phyloP scores from a whole-genome alignment of 2,113 vertebrate genomes.

The Rhineura floridana region DNA sequence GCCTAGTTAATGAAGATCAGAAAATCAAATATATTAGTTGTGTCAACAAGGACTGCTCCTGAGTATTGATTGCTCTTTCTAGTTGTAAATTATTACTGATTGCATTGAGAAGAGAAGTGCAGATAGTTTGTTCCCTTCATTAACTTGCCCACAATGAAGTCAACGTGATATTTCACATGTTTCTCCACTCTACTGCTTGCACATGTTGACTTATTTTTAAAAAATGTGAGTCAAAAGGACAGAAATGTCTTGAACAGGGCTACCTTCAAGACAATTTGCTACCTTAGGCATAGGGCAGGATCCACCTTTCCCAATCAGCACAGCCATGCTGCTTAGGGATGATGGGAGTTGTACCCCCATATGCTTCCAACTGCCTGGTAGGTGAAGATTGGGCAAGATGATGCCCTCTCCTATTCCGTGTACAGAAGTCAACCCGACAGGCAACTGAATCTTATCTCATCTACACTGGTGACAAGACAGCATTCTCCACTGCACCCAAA shows the following conservation, averaged over 20 bases:
- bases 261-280: background rate
- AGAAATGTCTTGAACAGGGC: background rate
- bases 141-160: constrained; percentile 46
- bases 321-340: no score
- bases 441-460: no score
- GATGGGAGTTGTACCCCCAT: no score
- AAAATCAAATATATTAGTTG: constrained; percentile 54
- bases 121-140: constrained; percentile 48
- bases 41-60: constrained; percentile 45
- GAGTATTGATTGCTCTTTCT: constrained; percentile 55
- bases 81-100: constrained; percentile 60
- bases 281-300: background rate
- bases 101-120: constrained; percentile 54
- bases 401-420: no score
- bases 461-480: no score
- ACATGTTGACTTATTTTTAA: constrained; percentile 4
- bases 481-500: no score
- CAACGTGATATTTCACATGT: constrained; percentile 31
- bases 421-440: no score
- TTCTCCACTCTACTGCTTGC: background rate
- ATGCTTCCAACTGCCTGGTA: no score
- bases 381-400: no score
- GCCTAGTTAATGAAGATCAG: constrained; percentile 29
- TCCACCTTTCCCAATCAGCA: no score
- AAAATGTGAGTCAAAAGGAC: background rate